A percentile compares a stretch with the other conserved stretches of the same genome.
phyloP scores from a whole-genome alignment of 2,797 vertebrate species.

The Xiphorhynchus erythropygius region DNA sequence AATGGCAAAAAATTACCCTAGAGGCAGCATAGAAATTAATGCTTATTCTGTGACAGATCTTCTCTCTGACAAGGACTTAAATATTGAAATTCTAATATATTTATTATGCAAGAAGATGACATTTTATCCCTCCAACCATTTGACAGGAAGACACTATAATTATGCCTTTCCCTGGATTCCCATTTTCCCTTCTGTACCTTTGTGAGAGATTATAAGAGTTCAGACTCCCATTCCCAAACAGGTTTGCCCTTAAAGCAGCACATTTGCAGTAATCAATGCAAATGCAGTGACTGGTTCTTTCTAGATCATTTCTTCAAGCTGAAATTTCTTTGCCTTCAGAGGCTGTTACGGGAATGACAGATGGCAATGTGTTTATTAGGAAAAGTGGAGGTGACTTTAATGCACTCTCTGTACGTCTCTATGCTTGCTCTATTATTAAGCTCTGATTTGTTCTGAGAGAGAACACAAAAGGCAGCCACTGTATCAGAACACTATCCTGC shows the following conservation, averaged over 20 bases:
- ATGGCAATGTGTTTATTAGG: constrained; percentile 44
- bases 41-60: constrained; percentile 26
- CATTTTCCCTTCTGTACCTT: background rate
- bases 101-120: constrained; percentile 57
- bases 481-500: constrained; percentile 10
- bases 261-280: constrained; percentile 40
- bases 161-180: background rate
- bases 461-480: constrained; percentile 27
- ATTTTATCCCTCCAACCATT: constrained; percentile 46
- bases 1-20: constrained; percentile 8
- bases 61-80: constrained; percentile 46
- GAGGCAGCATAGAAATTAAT: constrained; percentile 24
- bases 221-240: background rate
- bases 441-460: constrained; percentile 34
- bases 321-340: constrained; percentile 31
- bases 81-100: constrained; percentile 63
- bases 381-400: constrained; percentile 67
- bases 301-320: constrained; percentile 55
- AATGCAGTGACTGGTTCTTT: constrained; percentile 36
- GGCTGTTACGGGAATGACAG: constrained; percentile 30
- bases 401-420: constrained; percentile 5
- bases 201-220: constrained; percentile 14
- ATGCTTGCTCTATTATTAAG: constrained; percentile 43
- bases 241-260: background rate
- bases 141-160: constrained; percentile 34